A percentile compares a stretch with the other conserved stretches of the same genome.
Conservation (phyloP, 1,140 invertebrate genomes). For the Papilio aristodemus region DNA sequence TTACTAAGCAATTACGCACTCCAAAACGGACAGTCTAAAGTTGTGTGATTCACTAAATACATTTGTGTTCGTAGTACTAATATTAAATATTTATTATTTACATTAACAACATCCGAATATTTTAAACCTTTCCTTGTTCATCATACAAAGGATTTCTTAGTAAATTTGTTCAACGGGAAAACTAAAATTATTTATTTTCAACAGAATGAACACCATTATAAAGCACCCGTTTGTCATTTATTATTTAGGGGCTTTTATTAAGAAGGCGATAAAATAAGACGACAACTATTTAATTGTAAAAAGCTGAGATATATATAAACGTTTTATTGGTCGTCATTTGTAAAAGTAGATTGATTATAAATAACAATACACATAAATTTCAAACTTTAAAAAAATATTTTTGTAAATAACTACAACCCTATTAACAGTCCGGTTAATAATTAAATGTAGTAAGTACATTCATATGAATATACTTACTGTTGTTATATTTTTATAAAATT, state of each 20-base stretch:
- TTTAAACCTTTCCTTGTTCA: constrained; percentile 20
- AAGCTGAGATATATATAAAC: no score
- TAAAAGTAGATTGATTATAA: no score
- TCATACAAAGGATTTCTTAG: constrained; percentile 20
- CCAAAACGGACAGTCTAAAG: constrained; percentile 18
- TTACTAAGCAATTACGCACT: constrained; percentile 15
- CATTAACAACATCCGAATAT: constrained; percentile 11
- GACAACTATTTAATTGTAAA: no score
- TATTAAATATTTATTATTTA: constrained; percentile 12
- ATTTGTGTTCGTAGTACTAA: constrained; percentile 1
- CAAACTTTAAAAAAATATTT: no score
- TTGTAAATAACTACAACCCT: no score
- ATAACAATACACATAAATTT: no score
- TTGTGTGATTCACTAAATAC: constrained; percentile 12
- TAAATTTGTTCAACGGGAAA: constrained; percentile 10
- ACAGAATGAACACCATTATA: no score
- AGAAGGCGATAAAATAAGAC: no score
- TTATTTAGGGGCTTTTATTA: no score
- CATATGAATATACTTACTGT: neutral
- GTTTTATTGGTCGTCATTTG: no score
- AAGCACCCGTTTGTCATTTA: no score
- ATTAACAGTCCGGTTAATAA: no score
- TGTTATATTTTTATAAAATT: neutral
- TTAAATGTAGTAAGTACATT: neutral
- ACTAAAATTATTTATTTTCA: neutral